phyloP scores from a whole-genome alignment of 2,888 invertebrate genomes.

The Siphlonurus alternatus region DNA sequence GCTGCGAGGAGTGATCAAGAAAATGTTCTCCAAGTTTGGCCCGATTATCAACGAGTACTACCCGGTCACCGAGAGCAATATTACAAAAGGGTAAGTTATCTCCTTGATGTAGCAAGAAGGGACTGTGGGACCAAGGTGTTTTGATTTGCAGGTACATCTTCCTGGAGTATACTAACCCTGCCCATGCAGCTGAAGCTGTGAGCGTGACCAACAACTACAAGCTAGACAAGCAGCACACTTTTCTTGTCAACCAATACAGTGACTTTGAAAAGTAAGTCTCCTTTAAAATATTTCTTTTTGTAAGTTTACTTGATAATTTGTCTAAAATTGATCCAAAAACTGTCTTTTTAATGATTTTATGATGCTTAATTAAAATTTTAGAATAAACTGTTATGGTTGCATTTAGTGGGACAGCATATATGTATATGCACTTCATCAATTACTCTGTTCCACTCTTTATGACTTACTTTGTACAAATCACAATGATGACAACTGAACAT shows the following conservation, averaged over 20 bases:
- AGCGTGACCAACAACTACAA: constrained; percentile 80
- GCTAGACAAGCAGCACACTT: constrained; percentile 89
- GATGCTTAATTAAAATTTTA: not conserved
- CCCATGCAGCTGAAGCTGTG: constrained; percentile 75
- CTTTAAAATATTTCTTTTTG: not conserved
- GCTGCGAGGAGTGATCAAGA: constrained; percentile 77
- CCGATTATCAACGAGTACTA: constrained; percentile 77
- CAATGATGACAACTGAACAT: not conserved
- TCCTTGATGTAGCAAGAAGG: not conserved
- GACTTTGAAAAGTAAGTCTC: constrained; percentile 77
- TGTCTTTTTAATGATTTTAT: not conserved
- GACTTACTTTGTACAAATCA: no score
- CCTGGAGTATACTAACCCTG: constrained; percentile 72
- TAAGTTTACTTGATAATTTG: not conserved
- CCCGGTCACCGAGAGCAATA: constrained; percentile 64
- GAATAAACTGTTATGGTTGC: not conserved
- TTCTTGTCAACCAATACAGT: constrained; percentile 83
- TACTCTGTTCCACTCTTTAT: no score
- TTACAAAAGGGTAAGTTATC: constrained; percentile 60
- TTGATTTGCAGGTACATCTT: constrained; percentile 52
- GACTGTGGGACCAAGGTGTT: constrained; percentile 7
- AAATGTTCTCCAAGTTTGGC: constrained; percentile 79
- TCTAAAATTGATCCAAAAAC: not conserved
- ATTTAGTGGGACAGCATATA: not conserved
- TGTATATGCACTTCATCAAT: no score